Conservation (phyloP, 2,797 vertebrate genomes). For the Leptatherina wallacei region DNA sequence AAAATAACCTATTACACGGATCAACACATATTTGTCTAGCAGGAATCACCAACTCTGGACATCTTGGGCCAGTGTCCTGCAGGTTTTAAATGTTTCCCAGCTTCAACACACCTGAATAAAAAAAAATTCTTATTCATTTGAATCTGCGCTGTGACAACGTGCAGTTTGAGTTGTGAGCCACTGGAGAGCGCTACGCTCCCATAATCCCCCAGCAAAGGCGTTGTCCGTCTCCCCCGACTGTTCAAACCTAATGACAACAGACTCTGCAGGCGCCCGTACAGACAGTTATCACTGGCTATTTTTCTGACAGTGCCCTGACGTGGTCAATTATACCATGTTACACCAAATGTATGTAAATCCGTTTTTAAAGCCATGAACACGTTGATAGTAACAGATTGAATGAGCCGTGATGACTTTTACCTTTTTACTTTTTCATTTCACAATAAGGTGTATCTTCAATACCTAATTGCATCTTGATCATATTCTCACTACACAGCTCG, state of each 20-base stretch:
- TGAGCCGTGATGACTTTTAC: neutral
- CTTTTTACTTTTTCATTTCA: too few species aligned
- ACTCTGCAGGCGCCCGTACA: neutral
- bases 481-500: neutral
- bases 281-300: neutral
- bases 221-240: conserved; percentile 19
- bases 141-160: neutral
- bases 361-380: neutral
- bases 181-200: conserved; percentile 23
- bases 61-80: too few species aligned
- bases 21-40: too few species aligned
- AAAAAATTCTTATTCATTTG: neutral
- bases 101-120: too few species aligned
- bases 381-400: neutral
- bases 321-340: too few species aligned
- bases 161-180: neutral
- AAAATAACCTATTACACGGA: too few species aligned
- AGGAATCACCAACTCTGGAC: too few species aligned
- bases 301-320: neutral
- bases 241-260: neutral
- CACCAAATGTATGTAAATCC: neutral
- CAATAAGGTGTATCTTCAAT: too few species aligned
- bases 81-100: too few species aligned
- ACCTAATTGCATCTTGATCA: neutral
- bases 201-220: conserved; percentile 15